phyloP scores from a whole-genome alignment of 1,140 invertebrate species.

The Musca vetustissima region DNA sequence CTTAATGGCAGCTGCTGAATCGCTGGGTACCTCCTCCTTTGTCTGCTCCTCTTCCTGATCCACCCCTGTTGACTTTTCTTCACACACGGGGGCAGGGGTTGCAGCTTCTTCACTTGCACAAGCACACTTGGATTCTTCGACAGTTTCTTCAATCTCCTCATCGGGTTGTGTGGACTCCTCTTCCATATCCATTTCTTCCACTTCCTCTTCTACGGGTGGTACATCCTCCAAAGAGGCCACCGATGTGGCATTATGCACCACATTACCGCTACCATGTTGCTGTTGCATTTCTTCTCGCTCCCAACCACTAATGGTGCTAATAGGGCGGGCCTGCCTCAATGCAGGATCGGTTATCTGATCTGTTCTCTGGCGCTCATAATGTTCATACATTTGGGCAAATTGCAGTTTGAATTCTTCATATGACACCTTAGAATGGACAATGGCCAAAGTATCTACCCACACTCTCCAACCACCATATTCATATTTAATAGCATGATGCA shows the following conservation, averaged over 20 bases:
- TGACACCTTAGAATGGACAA: slow-evolving; percentile 98
- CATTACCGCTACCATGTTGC: slow-evolving; percentile 31
- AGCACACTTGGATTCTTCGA: slow-evolving; percentile 16
- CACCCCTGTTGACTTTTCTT: neutral
- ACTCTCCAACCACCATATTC: slow-evolving; percentile 99
- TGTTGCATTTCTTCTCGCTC: slow-evolving; percentile 66
- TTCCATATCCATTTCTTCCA: slow-evolving; percentile 6
- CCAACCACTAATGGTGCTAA: slow-evolving; percentile 95
- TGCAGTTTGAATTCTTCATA: slow-evolving; percentile 97
- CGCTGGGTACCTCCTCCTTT: neutral
- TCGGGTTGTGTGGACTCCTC: neutral
- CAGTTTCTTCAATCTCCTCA: neutral
- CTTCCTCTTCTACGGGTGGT: slow-evolving; percentile 33
- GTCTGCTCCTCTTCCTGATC: neutral
- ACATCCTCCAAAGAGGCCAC: slow-evolving; percentile 50
- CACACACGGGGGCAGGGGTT: slow-evolving; percentile 7
- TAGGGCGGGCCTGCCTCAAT: slow-evolving; percentile 86
- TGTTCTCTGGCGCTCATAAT: slow-evolving; percentile 89
- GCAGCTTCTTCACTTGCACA: neutral
- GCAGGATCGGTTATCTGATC: slow-evolving; percentile 94
- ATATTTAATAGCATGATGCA: slow-evolving; percentile 98
- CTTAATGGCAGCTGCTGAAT: slow-evolving; percentile 6
- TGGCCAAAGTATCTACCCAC: slow-evolving; percentile 99
- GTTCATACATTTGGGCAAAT: slow-evolving; percentile 96
- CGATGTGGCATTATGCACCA: slow-evolving; percentile 37